A percentile compares a stretch with the other conserved stretches of the same genome.
phyloP scores from a whole-genome alignment of 2,888 invertebrate species.

The Sthenelais limicola region DNA sequence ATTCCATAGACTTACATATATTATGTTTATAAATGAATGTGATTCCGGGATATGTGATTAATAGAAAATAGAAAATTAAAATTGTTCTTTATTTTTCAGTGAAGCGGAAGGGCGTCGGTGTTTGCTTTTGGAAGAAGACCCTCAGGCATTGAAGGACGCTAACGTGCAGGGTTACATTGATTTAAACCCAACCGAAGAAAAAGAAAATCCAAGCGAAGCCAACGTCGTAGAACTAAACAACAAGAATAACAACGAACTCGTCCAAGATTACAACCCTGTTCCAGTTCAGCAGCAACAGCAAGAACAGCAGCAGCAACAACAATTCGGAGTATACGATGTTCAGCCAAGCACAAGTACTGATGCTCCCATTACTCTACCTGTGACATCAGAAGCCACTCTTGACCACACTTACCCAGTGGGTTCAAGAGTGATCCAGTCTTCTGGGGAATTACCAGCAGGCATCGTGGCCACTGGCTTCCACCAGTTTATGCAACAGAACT shows the following conservation, averaged over 20 bases:
- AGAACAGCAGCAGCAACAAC: too few species aligned
- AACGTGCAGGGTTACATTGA: constrained; percentile 22
- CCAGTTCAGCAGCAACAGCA: too few species aligned
- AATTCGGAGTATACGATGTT: too few species aligned
- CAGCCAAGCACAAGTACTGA: background rate
- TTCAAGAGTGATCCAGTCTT: background rate
- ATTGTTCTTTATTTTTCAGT: constrained; percentile 17
- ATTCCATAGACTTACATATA: too few species aligned
- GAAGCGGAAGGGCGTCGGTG: constrained; percentile 41
- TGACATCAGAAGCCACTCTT: constrained; percentile 5
- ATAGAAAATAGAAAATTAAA: background rate
- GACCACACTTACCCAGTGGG: constrained; percentile 21
- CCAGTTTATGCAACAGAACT: constrained; percentile 22
- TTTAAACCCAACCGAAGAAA: background rate
- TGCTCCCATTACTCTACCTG: background rate
- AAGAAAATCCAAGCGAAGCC: background rate
- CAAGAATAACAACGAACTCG: constrained; percentile 10
- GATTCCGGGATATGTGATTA: too few species aligned
- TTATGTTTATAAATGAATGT: too few species aligned
- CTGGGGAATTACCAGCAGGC: constrained; percentile 16
- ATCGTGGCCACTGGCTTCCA: constrained; percentile 11
- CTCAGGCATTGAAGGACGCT: too few species aligned
- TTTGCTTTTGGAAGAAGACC: constrained; percentile 27
- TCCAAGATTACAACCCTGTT: too few species aligned
- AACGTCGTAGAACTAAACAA: background rate